Evolutionary conservation across 2,113 vertebrate species (phyloP).

Genomic region (Pachypanchax playfairii): DNA sequence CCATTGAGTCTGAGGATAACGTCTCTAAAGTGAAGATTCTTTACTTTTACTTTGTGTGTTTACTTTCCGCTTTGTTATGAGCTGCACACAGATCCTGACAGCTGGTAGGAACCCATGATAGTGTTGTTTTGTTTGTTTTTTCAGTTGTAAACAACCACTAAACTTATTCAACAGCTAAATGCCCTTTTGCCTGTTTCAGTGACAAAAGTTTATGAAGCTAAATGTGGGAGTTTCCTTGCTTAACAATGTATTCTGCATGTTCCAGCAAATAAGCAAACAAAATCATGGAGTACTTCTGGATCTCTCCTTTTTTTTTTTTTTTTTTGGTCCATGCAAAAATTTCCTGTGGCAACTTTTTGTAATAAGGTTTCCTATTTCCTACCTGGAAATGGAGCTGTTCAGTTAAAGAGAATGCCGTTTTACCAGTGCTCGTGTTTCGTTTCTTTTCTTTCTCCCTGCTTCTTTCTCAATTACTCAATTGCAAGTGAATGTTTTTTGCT

Average conservation of each 20-base stretch:
- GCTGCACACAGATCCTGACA: not conserved
- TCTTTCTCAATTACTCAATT: too few species aligned
- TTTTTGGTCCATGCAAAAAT: not conserved
- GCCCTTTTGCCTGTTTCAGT: constrained; percentile 9
- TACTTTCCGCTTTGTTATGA: not conserved
- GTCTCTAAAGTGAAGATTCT: not conserved
- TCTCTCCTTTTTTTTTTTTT: constrained; percentile 1
- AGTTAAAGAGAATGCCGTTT: not conserved
- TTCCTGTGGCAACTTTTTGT: not conserved
- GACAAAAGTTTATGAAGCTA: constrained; percentile 33
- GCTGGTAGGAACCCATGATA: not conserved
- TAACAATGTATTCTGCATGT: constrained; percentile 9
- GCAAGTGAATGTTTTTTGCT: too few species aligned
- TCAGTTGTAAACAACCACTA: not conserved
- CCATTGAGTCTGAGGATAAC: not conserved
- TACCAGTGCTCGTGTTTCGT: too few species aligned
- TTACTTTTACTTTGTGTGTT: not conserved
- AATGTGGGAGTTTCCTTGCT: constrained; percentile 38
- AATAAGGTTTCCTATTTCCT: not conserved
- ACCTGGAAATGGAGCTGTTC: not conserved
- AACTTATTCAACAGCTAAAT: constrained; percentile 12
- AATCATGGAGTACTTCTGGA: not conserved
- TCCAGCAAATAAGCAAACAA: constrained; percentile 29
- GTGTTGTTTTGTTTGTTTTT: not conserved
- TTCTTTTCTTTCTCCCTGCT: too few species aligned